Conservation (phyloP, 1,140 invertebrate species). For the Sitobion miscanthi region DNA sequence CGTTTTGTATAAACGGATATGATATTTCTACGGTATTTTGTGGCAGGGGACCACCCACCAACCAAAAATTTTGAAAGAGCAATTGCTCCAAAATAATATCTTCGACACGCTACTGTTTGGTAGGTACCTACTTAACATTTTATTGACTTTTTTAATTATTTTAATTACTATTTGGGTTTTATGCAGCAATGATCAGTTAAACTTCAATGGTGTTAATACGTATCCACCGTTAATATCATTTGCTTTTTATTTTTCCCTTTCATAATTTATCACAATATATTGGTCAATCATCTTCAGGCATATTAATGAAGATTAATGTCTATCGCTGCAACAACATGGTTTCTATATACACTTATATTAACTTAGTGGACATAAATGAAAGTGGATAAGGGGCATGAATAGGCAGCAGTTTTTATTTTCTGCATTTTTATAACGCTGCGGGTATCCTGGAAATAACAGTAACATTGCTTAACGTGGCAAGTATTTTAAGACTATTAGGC, state of each 20-base stretch:
- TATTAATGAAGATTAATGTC: too few relatives aligned
- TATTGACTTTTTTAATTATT: neutral
- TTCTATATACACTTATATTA: neutral
- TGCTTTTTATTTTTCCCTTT: neutral
- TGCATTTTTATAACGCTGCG: slow-evolving; percentile 2
- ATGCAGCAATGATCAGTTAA: neutral
- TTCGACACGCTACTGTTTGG: too few relatives aligned
- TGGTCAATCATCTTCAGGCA: neutral
- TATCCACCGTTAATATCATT: neutral
- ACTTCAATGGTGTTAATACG: neutral
- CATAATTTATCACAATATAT: neutral
- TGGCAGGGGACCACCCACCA: too few relatives aligned
- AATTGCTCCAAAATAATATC: too few relatives aligned
- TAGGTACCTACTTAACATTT: neutral
- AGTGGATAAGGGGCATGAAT: neutral
- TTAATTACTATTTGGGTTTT: neutral
- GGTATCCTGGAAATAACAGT: slow-evolving; percentile 27
- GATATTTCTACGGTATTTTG: too few relatives aligned
- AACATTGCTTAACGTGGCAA: neutral
- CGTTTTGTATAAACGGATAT: too few relatives aligned
- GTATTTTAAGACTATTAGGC: neutral
- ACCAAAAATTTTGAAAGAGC: too few relatives aligned
- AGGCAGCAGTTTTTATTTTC: neutral
- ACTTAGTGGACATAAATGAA: neutral
- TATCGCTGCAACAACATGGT: too few relatives aligned